Base-by-base conservation (phyloP, 2,113 vertebrate species). In the Ursus arctos region DNA sequence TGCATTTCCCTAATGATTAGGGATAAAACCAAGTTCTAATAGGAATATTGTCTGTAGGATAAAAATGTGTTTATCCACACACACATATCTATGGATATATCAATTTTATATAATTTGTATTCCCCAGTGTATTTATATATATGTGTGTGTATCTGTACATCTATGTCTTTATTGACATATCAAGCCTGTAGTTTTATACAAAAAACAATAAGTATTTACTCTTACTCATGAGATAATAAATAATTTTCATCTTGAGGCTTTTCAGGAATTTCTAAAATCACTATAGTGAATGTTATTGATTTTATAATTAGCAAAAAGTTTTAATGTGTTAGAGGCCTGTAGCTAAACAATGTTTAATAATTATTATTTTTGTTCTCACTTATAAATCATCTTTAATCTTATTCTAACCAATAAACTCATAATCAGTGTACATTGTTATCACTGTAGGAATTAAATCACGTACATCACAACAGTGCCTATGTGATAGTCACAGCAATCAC, bases 231-330 rank as follows among this genome's bases (percentile, higher is more conserved):
- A 63, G 13, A 43, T 81, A 26, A 81, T 88, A n/a, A 81, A 36
- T 92, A 47, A 82, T 63, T 92, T 84, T 26, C 11, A 61, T 69
- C 43, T 81, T 87, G 12, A 81, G 53, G 26, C 8, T 72, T 74
- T 92, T 82, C 67, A 92, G 36, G 59, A 88, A 65, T 88, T 88
- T 93, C 47, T 88, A 21, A 96, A 93, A 76, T 88, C 87, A 19
- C 36, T 82, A 28, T 81, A 65, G 22, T 65, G 47, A 88, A 74
- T 65, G 13, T 47, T 95, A n/a, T 5, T 83, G 49, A 67, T 67
- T 96, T 96, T 82, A 88, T 49, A 67, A 88, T 88, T 82, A 76
- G 83, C 36, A 88, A 82, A 63, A 65, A 9, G 0, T 76, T 80
- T 82, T 81, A 95, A 81, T 72, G 71, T 88, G 31, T 63, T 76